These are phyloP conservation scores for Rhodeus uyekii DNA, from an alignment of 2,797 vertebrate genomes.

Conservation along the genomic window DNA sequence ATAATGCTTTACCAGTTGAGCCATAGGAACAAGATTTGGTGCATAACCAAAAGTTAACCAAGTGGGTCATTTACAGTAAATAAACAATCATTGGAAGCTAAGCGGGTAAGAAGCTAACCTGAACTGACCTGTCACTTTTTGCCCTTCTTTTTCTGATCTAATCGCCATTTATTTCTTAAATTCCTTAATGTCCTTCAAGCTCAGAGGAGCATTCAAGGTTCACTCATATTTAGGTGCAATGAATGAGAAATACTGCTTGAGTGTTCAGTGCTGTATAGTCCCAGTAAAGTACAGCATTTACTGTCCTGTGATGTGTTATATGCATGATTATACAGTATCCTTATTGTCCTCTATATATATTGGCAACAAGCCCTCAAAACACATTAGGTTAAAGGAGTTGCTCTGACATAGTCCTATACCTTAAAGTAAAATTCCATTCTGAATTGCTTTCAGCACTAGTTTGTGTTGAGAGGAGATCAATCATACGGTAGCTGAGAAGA, in stretches of 20 bases:
- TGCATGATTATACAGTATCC: no score
- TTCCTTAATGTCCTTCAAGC: neutral
- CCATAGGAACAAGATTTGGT: neutral
- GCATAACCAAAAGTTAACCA: neutral
- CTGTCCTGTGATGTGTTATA: neutral
- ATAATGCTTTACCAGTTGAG: neutral
- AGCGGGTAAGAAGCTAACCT: neutral
- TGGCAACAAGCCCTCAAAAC: neutral
- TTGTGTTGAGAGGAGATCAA: neutral
- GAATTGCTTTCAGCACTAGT: neutral
- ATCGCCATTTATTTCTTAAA: neutral
- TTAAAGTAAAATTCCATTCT: neutral
- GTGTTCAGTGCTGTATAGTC: neutral
- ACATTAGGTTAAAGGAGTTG: neutral
- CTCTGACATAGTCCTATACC: neutral
- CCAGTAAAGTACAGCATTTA: neutral
- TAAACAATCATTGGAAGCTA: neutral
- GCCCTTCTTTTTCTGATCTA: neutral
- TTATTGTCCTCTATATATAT: no score
- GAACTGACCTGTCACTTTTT: neutral
- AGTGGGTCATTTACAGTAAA: conserved; percentile 11
- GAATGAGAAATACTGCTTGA: neutral
- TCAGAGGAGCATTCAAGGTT: neutral
- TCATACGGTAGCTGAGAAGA: neutral
- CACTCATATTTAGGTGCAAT: neutral